Evolutionary conservation across 1,140 invertebrate genomes (phyloP).

Genomic region (Caerostris extrusa): DNA sequence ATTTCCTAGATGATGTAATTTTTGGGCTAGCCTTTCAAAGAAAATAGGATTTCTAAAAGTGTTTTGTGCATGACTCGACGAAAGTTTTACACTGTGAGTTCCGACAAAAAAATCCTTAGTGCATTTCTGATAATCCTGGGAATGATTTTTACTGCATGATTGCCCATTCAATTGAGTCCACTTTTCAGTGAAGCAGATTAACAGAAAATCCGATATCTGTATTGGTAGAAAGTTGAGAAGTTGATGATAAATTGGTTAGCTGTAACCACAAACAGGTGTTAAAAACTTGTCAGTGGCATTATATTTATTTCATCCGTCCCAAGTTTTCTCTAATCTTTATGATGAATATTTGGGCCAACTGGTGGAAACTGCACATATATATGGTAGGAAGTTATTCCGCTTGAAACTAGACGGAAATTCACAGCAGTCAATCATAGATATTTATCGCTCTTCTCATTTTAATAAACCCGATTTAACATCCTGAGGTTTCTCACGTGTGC

Average conservation of each 20-base stretch:
- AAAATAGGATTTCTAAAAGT: neutral
- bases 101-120: neutral
- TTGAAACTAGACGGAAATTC: slow-evolving; percentile 54
- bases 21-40: neutral
- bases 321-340: slow-evolving; percentile 46
- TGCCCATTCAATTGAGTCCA: neutral
- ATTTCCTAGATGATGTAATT: neutral
- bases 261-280: slow-evolving; percentile 56
- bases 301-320: neutral
- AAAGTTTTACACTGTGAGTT: neutral
- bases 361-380: slow-evolving; percentile 20
- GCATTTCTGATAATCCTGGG: slow-evolving; percentile 1
- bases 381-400: slow-evolving; percentile 40
- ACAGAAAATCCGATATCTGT: slow-evolving; percentile 29
- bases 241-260: slow-evolving; percentile 36
- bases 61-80: neutral
- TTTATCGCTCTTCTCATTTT: slow-evolving; percentile 54
- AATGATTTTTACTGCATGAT: slow-evolving; percentile 7
- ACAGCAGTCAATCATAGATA: slow-evolving; percentile 51
- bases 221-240: neutral
- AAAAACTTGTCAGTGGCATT: slow-evolving; percentile 25
- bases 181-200: slow-evolving; percentile 45
- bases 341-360: slow-evolving; percentile 44
- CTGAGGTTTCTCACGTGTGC: slow-evolving; percentile 47
- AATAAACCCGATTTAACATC: slow-evolving; percentile 55